A percentile compares a stretch with the other conserved stretches of the same genome.
Conservation (phyloP, 1,140 invertebrate species). For the Diprion similis region DNA sequence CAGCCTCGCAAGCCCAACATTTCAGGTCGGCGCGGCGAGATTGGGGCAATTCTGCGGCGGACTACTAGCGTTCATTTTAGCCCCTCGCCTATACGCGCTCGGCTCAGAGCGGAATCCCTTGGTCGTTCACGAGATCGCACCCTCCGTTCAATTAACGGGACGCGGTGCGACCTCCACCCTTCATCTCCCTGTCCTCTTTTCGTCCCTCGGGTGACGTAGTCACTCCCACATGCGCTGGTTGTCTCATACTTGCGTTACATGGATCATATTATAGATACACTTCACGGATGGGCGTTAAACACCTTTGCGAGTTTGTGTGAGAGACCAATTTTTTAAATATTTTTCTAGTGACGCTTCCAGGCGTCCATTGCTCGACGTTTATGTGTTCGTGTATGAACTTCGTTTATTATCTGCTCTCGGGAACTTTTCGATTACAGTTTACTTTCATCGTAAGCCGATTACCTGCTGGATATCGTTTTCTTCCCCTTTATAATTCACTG, state of each 20-base stretch:
- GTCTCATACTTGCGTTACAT: neutral
- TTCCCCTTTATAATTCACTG: neutral
- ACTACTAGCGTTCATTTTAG: constrained; percentile 35
- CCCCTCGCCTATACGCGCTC: neutral
- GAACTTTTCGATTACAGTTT: neutral
- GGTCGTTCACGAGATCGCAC: constrained; percentile 33
- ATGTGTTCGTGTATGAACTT: neutral
- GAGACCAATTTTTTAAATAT: neutral
- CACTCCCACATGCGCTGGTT: neutral
- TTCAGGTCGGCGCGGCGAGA: constrained; percentile 26
- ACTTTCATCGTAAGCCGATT: constrained; percentile 10
- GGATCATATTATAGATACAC: neutral
- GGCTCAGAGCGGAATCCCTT: constrained; percentile 23
- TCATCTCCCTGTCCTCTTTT: neutral
- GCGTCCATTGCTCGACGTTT: constrained; percentile 1
- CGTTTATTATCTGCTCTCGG: constrained; percentile 2
- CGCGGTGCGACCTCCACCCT: constrained; percentile 27
- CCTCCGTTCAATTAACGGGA: constrained; percentile 39
- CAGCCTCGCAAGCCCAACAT: neutral
- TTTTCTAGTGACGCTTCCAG: neutral
- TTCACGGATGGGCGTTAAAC: too few relatives aligned
- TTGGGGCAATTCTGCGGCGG: constrained; percentile 40
- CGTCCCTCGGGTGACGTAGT: neutral
- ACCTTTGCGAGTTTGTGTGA: too few relatives aligned
- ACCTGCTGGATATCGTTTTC: neutral